Evolutionary conservation across 2,888 invertebrate genomes (phyloP), one percentile per base, ranked within the genome.

Genomic region (Coleophora deauratella): DNA sequence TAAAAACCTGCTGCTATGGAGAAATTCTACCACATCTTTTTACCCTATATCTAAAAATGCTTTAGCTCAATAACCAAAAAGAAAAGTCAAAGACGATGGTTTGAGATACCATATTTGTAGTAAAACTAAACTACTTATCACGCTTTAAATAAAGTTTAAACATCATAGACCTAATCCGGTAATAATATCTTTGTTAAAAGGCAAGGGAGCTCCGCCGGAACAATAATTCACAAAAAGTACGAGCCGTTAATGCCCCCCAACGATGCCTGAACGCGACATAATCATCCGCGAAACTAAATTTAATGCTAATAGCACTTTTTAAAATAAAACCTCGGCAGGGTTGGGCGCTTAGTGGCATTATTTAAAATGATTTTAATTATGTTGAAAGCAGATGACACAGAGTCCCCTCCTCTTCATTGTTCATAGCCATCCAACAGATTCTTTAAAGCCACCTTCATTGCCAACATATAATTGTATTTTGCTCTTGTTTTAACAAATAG

Each of bases 331-430:
- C 74, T 64, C 65, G 47, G 63, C 72, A 63, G 77, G 77, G 78
- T 72, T 66, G 79, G 76, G 61, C 66, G 74, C 75, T 76, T 74
- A 74, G 77, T 78, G 76, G 79, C 77, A 75, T 80, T 82, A 84
- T 84, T 82, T 84, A 78, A 82, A 82, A 74, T 79, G 75, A 80
- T 85, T 86, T 84, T 85, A 86, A 86, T 86, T 86, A 85, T 84
- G 85, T 84, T 85, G 75, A 75, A 77, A 79, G 82, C 86, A 86
- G 86, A 86, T 84, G 85, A 82, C 85, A 75, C 63, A 51, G 59
- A 56, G 74, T 69, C 54, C 80, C 85, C 81, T 81, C 85, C 85
- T 84, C 77, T 85, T 84, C 75, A 77, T 73, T 84, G 86, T 85
- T 68, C 55, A 53, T 42, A 42, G 49, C 48, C 52, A 54, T 49